These are phyloP conservation scores for Calephelis perditalis DNA, from an alignment of 2,888 invertebrate species.

Conservation along the genomic window DNA sequence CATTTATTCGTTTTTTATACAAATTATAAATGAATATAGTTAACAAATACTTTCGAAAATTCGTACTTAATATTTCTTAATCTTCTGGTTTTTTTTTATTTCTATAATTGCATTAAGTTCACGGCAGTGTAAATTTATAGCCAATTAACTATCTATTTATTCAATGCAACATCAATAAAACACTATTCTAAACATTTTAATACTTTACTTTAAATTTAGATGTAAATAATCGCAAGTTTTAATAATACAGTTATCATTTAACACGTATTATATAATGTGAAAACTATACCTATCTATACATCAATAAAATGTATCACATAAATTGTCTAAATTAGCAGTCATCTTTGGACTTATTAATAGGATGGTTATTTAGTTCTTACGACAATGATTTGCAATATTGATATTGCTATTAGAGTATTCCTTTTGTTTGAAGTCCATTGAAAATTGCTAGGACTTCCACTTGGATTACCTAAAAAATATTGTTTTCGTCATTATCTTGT, in stretches of 20 bases:
- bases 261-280: slow-evolving; percentile 6
- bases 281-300: slow-evolving; percentile 52
- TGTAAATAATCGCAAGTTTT: neutral
- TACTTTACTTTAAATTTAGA: slow-evolving; percentile 13
- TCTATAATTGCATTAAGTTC: slow-evolving; percentile 46
- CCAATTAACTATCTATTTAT: slow-evolving; percentile 35
- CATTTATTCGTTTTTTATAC: slow-evolving; percentile 27
- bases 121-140: slow-evolving; percentile 57
- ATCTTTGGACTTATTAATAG: slow-evolving; percentile 53
- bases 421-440: slow-evolving; percentile 60
- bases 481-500: slow-evolving; percentile 52
- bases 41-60: slow-evolving; percentile 68
- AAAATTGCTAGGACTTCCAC: slow-evolving; percentile 69
- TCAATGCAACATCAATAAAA: slow-evolving; percentile 29
- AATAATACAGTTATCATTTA: neutral
- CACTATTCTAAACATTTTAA: slow-evolving; percentile 21
- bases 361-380: slow-evolving; percentile 29
- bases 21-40: slow-evolving; percentile 22
- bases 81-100: slow-evolving; percentile 43
- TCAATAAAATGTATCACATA: slow-evolving; percentile 70
- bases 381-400: slow-evolving; percentile 45
- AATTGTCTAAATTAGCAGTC: slow-evolving; percentile 65
- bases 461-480: slow-evolving; percentile 77
- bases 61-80: slow-evolving; percentile 61
- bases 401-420: slow-evolving; percentile 56